phyloP scores from a whole-genome alignment of 1,140 invertebrate genomes.

The Cyclargus thomasi region DNA sequence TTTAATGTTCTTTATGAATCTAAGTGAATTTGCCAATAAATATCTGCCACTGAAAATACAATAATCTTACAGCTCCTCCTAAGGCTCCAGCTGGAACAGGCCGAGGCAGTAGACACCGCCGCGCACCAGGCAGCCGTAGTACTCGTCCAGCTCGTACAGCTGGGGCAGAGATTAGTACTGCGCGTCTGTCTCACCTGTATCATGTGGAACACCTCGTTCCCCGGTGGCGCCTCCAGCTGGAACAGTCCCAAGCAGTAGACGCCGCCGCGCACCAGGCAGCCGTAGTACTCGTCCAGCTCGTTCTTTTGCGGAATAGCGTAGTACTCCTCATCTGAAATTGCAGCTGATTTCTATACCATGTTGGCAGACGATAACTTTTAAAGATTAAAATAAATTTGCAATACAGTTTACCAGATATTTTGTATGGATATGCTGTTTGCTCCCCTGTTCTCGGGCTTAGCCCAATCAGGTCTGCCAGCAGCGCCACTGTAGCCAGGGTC shows the following conservation, averaged over 20 bases:
- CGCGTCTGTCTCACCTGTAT: conserved; percentile 41
- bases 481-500: too few relatives aligned
- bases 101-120: conserved; percentile 31
- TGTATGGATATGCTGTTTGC: too few relatives aligned
- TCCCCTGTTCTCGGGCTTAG: too few relatives aligned
- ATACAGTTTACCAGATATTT: too few relatives aligned
- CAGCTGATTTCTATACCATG: too few relatives aligned
- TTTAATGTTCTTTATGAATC: too few relatives aligned
- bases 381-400: too few relatives aligned
- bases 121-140: conserved; percentile 18
- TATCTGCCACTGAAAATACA: conserved; percentile 39
- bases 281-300: conserved; percentile 26
- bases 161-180: conserved; percentile 25
- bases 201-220: conserved; percentile 32
- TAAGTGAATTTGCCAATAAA: too few relatives aligned
- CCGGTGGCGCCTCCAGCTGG: conserved; percentile 37
- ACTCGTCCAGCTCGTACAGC: background rate
- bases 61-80: conserved; percentile 31
- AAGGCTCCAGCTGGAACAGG: conserved; percentile 24
- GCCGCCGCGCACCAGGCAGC: conserved; percentile 26
- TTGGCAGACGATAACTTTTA: too few relatives aligned
- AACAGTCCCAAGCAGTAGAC: conserved; percentile 61
- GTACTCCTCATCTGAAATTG: conserved; percentile 22
- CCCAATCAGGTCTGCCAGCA: too few relatives aligned
- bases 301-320: conserved; percentile 20